phyloP scores from a whole-genome alignment of 2,113 vertebrate genomes.

The Rhineura floridana region DNA sequence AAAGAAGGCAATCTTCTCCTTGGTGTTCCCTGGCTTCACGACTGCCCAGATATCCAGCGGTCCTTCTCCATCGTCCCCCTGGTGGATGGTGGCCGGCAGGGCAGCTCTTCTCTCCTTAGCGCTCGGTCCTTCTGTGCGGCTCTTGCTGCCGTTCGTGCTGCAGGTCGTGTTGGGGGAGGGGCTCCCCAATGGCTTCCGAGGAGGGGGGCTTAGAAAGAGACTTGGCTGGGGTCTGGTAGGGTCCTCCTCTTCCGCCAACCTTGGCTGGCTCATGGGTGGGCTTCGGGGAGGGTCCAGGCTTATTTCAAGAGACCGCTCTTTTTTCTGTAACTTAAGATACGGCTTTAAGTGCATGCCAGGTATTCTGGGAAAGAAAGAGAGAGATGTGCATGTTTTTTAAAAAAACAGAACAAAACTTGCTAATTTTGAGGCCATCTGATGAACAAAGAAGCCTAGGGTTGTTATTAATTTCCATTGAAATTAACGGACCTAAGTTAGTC shows the following conservation, averaged over 20 bases:
- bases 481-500: too few relatives aligned
- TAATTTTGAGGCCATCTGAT: neutral
- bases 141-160: constrained; percentile 74
- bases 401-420: neutral
- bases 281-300: constrained; percentile 70
- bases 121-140: constrained; percentile 52
- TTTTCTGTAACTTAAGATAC: constrained; percentile 84
- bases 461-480: too few relatives aligned
- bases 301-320: constrained; percentile 71
- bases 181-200: constrained; percentile 77
- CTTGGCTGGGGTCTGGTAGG: constrained; percentile 63
- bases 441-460: neutral
- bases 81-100: constrained; percentile 71
- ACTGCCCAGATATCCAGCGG: constrained; percentile 88
- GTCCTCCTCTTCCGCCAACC: constrained; percentile 70
- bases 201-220: constrained; percentile 68
- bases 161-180: constrained; percentile 83
- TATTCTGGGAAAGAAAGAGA: constrained; percentile 72
- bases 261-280: constrained; percentile 71
- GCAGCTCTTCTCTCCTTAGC: constrained; percentile 70
- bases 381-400: constrained; percentile 31
- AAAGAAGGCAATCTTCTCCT: constrained; percentile 96
- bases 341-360: constrained; percentile 91
- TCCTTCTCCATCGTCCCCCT: constrained; percentile 79
- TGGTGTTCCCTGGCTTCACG: constrained; percentile 94